Evolutionary conservation across 2,888 invertebrate species (phyloP), one percentile per base, ranked within the genome.

Genomic region (Tetanocera ferruginea): DNA sequence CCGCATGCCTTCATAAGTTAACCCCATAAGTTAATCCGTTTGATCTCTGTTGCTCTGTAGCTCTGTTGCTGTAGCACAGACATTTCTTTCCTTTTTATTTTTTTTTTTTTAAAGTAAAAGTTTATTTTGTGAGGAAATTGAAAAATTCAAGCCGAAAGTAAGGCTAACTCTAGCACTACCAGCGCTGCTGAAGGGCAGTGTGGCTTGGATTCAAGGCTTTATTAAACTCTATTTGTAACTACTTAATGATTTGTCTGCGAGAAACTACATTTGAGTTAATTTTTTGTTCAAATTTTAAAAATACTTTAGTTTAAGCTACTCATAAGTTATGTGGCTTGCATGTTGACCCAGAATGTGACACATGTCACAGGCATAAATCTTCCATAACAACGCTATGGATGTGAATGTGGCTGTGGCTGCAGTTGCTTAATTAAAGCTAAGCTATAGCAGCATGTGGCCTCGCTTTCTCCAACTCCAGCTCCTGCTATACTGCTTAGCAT

Each of bases 311-410:
- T 79, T 77, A 80, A 79, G 76, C 77, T 77, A 76, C 73, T 77
- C 76, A 76, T 80, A 77, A 80, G 71, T 78, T 75, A 78, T 75
- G 75, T 64, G 69, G 62, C 71, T 78, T 75, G 73, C 79, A 78
- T 80, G 77, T 80, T 82, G 82, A 81, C 82, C 81, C 80, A 82
- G 81, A 81, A 82, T 82, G 81, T 57, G 82, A 81, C 82, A 82
- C 80, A 81, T 82, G 82, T 81, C 81, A 83, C 79, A 79, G 78
- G 80, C 81, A 82, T 81, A 82, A 81, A 82, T 82, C 81, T 83
- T 81, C 77, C 79, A 80, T 79, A 80, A 81, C 81, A 19, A 28
- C 25, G 43, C 28, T 25, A n/a, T 25, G 25, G 25, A 25, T 25
- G 28, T 25, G 25, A 11, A 25, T 25, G 28, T 17, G 14, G 25